Evolutionary conservation across 2,797 vertebrate genomes (phyloP), one percentile per base, ranked within the genome.

Genomic region (Megalops cyprinoides): DNA sequence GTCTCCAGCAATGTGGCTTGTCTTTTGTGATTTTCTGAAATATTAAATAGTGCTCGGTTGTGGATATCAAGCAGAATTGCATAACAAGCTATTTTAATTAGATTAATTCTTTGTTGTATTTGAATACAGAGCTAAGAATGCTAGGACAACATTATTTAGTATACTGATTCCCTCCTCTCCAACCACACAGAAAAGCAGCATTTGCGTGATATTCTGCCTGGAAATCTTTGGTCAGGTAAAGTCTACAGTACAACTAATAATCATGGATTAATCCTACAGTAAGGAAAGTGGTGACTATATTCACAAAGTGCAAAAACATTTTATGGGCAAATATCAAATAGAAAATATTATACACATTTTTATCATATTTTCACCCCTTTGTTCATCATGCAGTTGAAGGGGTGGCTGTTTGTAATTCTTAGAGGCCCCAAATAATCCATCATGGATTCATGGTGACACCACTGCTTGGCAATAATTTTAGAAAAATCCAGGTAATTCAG

Each of bases 61-160:
- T 95, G 95, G 93, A 94, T 94, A 95, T 95, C 94, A 94, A 95
- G 94, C 91, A 90, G 94, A 95, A 94, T 93, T 89, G 92, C 94
- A 93, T 94, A 94, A 95, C 93, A 94, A 94, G 93, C 92, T 91
- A 91, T 94, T 95, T 94, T 95, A 95, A 95, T 95, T 95, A 94
- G 94, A 95, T 95, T 95, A 95, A 94, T 95, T 95, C 94, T 94
- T 93, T 94, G 93, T 95, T 95, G 93, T 94, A 91, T 94, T 93
- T 90, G 93, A 92, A 95, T 94, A 92, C 92, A 82, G 83, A 56
- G 91, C 87, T 85, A 92, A 93, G 92, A 92, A 92, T 93, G 90
- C 92, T 93, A 92, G 92, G 93, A 92, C 91, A 87, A 92, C 86
- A 71, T 95, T 95, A 95, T 95, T 95, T 94, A 94, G 95, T 95